A percentile compares a stretch with the other conserved stretches of the same genome.
These are phyloP conservation scores for Cistogaster globosa DNA, from an alignment of 2,888 invertebrate genomes.

Conservation along the genomic window DNA sequence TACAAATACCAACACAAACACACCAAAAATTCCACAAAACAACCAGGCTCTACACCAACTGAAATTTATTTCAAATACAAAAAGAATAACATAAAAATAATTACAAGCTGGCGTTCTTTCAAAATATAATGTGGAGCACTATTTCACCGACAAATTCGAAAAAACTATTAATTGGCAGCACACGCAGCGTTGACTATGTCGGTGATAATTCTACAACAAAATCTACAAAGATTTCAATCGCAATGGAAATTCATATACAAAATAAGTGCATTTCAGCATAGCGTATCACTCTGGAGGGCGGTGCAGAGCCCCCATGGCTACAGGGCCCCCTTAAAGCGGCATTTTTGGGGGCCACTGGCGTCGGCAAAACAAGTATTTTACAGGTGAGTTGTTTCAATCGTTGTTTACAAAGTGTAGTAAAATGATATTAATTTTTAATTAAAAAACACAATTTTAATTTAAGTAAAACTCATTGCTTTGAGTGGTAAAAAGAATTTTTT, in stretches of 20 bases:
- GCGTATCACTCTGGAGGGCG: conserved; percentile 84
- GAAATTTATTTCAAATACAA: conserved; percentile 17
- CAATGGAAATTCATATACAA: conserved; percentile 83
- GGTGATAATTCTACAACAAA: conserved; percentile 80
- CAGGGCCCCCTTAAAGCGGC: conserved; percentile 84
- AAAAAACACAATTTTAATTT: too few relatives aligned
- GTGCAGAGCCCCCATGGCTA: conserved; percentile 83
- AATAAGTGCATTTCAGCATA: conserved; percentile 84
- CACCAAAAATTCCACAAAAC: conserved; percentile 12
- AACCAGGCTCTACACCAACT: not conserved
- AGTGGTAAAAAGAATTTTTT: too few relatives aligned
- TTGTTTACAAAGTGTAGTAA: too few relatives aligned
- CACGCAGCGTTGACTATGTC: conserved; percentile 83
- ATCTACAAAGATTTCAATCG: conserved; percentile 83
- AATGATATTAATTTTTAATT: too few relatives aligned
- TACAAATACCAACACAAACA: not conserved
- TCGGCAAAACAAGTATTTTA: conserved; percentile 96
- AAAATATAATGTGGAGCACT: conserved; percentile 82
- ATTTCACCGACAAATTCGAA: conserved; percentile 83
- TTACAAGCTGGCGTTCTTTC: conserved; percentile 68
- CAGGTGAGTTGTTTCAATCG: conserved; percentile 85
- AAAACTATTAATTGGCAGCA: conserved; percentile 82
- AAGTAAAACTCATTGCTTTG: too few relatives aligned
- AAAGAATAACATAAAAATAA: conserved; percentile 22
- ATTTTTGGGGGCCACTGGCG: conserved; percentile 94